These are phyloP conservation scores for Manis pentadactyla DNA, from an alignment of 2,797 vertebrate species.

Conservation along the genomic window DNA sequence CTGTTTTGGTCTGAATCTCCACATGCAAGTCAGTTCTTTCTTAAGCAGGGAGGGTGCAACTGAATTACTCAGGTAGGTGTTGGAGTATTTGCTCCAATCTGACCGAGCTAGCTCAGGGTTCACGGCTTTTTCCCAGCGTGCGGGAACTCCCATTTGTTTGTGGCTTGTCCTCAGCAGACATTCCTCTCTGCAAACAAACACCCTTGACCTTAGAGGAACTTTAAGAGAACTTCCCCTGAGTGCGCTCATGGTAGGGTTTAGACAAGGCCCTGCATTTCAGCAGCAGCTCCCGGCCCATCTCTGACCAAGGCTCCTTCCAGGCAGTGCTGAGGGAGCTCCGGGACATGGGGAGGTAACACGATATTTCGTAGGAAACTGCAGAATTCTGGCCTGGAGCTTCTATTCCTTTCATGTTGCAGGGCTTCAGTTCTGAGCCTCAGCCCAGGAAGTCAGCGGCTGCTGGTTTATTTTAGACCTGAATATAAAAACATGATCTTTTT, in stretches of 20 bases:
- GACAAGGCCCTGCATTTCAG: conserved; percentile 52
- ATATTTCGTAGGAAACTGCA: conserved; percentile 60
- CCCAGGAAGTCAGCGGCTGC: conserved; percentile 41
- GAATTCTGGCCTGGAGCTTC: neutral
- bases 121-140: neutral
- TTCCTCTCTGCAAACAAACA: conserved; percentile 72
- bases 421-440: neutral
- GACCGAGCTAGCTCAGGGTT: neutral
- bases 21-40: neutral
- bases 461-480: conserved; percentile 14
- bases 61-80: neutral
- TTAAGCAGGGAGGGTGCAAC: rapidly evolving
- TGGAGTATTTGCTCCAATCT: neutral
- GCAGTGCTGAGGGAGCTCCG: neutral
- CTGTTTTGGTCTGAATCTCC: neutral
- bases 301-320: conserved; percentile 22
- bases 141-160: conserved; percentile 1
- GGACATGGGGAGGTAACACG: conserved; percentile 26
- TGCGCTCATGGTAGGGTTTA: conserved; percentile 54
- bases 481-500: neutral
- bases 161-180: conserved; percentile 64
- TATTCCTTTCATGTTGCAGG: neutral
- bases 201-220: conserved; percentile 69
- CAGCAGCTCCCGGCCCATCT: neutral
- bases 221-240: conserved; percentile 62